Conservation (phyloP, 2,113 vertebrate genomes). For the Eleginops maclovinus region DNA sequence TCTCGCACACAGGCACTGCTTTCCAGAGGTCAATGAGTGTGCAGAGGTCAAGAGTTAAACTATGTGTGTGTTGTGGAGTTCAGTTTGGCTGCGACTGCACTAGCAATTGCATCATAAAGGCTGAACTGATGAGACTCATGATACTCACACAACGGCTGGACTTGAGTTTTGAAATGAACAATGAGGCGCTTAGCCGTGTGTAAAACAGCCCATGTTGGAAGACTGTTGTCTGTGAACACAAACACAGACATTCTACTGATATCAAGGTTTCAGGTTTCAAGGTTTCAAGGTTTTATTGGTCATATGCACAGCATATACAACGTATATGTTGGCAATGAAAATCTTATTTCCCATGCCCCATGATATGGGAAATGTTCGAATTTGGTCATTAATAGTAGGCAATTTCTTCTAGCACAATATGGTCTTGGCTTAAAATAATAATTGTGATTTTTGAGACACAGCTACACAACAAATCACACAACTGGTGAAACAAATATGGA, state of each 20-base stretch:
- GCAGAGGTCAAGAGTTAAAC: background rate
- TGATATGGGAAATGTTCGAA: too few species aligned
- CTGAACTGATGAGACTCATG: background rate
- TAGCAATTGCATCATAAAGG: background rate
- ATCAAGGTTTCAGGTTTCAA: too few species aligned
- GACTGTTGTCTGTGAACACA: background rate
- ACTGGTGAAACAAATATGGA: slow-evolving; percentile 1
- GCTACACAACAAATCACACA: background rate
- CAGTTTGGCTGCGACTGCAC: background rate
- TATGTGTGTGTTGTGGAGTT: slow-evolving; percentile 1
- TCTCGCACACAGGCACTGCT: background rate
- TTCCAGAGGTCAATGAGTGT: background rate
- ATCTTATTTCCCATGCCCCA: too few species aligned
- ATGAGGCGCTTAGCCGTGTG: background rate
- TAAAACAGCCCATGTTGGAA: background rate
- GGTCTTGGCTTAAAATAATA: background rate
- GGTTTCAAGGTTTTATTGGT: too few species aligned
- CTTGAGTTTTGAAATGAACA: background rate
- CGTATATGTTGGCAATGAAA: too few species aligned
- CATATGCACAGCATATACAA: too few species aligned
- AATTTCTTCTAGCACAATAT: background rate
- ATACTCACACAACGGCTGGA: background rate
- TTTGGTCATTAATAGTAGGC: background rate
- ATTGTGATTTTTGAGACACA: background rate
- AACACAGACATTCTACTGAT: background rate